These are phyloP conservation scores for Rhinolophus sinicus DNA, from an alignment of 2,113 vertebrate species.

Conservation along the genomic window DNA sequence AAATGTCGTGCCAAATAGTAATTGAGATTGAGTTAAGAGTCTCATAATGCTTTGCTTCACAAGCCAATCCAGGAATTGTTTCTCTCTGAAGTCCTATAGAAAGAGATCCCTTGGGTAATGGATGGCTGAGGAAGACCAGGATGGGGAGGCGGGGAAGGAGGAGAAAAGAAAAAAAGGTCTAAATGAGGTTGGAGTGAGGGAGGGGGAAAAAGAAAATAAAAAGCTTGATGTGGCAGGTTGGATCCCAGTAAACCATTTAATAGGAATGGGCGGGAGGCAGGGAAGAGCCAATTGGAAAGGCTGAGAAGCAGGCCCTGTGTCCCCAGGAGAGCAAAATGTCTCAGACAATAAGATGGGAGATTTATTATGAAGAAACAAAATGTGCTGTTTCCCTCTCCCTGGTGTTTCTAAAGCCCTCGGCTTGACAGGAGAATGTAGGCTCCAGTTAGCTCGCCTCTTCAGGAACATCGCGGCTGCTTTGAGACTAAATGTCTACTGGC, in stretches of 20 bases:
- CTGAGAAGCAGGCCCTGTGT: neutral
- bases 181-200: slow-evolving; percentile 55
- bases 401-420: slow-evolving; percentile 79
- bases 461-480: slow-evolving; percentile 71
- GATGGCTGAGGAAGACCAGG: neutral
- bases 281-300: neutral
- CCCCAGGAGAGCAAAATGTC: slow-evolving; percentile 69
- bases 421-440: slow-evolving; percentile 71
- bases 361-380: slow-evolving; percentile 81
- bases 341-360: slow-evolving; percentile 78
- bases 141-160: neutral
- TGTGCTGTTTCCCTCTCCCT: slow-evolving; percentile 80
- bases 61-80: slow-evolving; percentile 41
- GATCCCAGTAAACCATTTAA: neutral
- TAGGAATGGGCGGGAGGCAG: neutral
- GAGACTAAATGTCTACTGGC: slow-evolving; percentile 77
- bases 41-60: slow-evolving; percentile 49
- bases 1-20: slow-evolving; percentile 70
- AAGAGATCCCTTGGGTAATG: neutral
- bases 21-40: slow-evolving; percentile 71
- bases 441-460: slow-evolving; percentile 62
- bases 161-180: neutral
- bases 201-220: neutral
- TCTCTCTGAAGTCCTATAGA: slow-evolving; percentile 65
- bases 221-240: slow-evolving; percentile 6